Conservation (phyloP, 2,888 invertebrate species). For the Nomada ferruginata region DNA sequence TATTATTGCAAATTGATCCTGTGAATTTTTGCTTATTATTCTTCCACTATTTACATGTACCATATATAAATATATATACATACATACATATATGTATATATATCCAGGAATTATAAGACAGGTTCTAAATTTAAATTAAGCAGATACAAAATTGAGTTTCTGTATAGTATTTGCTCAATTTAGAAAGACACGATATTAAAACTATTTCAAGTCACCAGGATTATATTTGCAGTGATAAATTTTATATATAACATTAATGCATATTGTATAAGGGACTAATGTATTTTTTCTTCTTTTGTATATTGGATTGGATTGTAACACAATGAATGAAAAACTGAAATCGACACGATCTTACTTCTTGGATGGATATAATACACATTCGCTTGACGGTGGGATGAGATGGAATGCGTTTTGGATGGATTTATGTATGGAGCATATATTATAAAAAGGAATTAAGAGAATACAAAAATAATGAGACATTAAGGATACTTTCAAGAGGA, state of each 20-base stretch:
- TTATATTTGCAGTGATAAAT: slow-evolving; percentile 72
- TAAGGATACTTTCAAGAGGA: slow-evolving; percentile 75
- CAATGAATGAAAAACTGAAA: slow-evolving; percentile 85
- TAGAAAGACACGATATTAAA: slow-evolving; percentile 15
- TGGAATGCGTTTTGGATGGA: slow-evolving; percentile 78
- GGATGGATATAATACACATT: slow-evolving; percentile 83
- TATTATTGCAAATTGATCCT: slow-evolving; percentile 72
- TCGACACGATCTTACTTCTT: slow-evolving; percentile 84
- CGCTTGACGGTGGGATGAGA: slow-evolving; percentile 78
- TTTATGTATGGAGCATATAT: slow-evolving; percentile 76
- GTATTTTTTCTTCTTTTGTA: slow-evolving; percentile 85
- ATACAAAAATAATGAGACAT: slow-evolving; percentile 69
- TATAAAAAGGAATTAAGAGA: slow-evolving; percentile 75
- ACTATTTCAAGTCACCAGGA: slow-evolving; percentile 63
- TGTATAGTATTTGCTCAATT: slow-evolving; percentile 43
- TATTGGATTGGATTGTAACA: slow-evolving; percentile 84
- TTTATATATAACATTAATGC: slow-evolving; percentile 68
- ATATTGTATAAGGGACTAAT: slow-evolving; percentile 79
- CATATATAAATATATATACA: too few species aligned
- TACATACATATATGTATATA: neutral
- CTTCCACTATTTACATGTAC: neutral
- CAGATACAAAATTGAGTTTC: slow-evolving; percentile 1
- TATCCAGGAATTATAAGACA: neutral
- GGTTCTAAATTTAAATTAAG: slow-evolving; percentile 21
- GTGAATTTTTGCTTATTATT: slow-evolving; percentile 59